Base-by-base conservation (phyloP, 1,140 invertebrate species). In the Drosophila guanche region DNA sequence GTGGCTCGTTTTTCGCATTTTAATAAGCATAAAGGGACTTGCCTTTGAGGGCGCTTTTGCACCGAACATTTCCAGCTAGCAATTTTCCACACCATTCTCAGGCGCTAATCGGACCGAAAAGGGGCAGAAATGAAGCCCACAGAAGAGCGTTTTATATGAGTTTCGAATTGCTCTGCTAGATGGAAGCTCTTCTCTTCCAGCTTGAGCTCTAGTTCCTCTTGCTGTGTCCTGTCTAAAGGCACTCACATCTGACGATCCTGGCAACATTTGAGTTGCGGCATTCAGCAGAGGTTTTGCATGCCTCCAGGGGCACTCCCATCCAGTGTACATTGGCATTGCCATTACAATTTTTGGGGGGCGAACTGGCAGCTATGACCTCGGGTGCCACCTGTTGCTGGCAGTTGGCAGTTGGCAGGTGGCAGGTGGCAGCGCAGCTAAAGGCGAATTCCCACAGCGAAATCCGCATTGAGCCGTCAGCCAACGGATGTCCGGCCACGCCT, bases 381-480 rank as follows among this genome's bases (percentile, higher is more conserved):
- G 4, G 40, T 4, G 20, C 41, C 52, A 73, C 69, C 70, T 74
- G 70, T 74, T 65, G 69, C 37, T 55, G 12, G 5, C 52, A 10
- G 2, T 8, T 2, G 25, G n/a, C n/a, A n/a, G n/a, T 20, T 20
- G 25, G 6, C 27, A 8, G 27, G 16, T 20, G 16, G 66, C 22
- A 48, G 8, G n/a, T 25, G 37, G 25, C 16, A 12, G 25, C 12
- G 23, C 61, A 25, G 37, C 40, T 20, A 27, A 40, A 52, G 22
- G 50, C 14, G 40, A 56, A 62, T 69, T 65, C 67, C 40, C 67
- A 33, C 29, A 70, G 37, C 50, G 65, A n/a, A 43, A 70, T 59
- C 43, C 52, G 70, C 68, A 73, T 57, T 56, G 69, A 74, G 70
- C 50, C 48, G 53, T 74, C 47, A 65, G 58, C 40, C 27, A 43